A percentile compares a stretch with the other conserved stretches of the same genome.
Evolutionary conservation across 2,888 invertebrate species (phyloP).

Genomic region (Conchocele bisecta): DNA sequence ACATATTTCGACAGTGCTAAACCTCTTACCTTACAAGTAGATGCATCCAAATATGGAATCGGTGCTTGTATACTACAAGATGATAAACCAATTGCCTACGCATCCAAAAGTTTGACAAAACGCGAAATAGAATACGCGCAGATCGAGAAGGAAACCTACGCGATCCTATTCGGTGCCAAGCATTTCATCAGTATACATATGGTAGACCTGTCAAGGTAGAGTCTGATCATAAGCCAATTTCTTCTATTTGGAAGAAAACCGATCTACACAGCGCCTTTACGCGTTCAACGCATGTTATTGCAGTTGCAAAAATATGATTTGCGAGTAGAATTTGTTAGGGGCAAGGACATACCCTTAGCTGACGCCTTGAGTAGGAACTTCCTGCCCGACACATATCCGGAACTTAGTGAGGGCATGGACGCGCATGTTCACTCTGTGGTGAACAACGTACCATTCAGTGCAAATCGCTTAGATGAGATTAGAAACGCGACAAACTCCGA

Average conservation of each 20-base stretch:
- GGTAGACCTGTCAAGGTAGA: slow-evolving; percentile 20
- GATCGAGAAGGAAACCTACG: slow-evolving; percentile 44
- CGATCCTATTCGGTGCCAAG: slow-evolving; percentile 24
- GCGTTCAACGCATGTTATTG: slow-evolving; percentile 35
- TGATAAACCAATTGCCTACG: slow-evolving; percentile 22
- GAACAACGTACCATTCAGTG: too few species aligned
- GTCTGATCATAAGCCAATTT: too few species aligned
- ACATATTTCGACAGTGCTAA: slow-evolving; percentile 5
- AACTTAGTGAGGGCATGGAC: slow-evolving; percentile 12
- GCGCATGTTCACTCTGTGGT: slow-evolving; percentile 19
- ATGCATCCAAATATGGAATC: slow-evolving; percentile 10
- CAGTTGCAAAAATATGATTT: slow-evolving; percentile 32
- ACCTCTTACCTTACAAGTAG: slow-evolving; percentile 14
- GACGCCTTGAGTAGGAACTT: slow-evolving; percentile 13
- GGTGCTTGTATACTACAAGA: slow-evolving; percentile 23
- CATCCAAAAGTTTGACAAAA: slow-evolving; percentile 26
- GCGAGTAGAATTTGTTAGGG: slow-evolving; percentile 4
- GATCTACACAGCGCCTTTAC: slow-evolving; percentile 11
- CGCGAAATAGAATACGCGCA: slow-evolving; percentile 36
- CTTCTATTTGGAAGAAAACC: slow-evolving; percentile 37
- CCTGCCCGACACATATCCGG: slow-evolving; percentile 11
- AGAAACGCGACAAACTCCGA: slow-evolving; percentile 5
- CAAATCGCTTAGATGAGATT: slow-evolving; percentile 9
- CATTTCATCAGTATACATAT: slow-evolving; percentile 30
- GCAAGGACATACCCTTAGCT: slow-evolving; percentile 18